These are phyloP conservation scores for Meandrina meandrites DNA, from an alignment of 92 coral and sea anemone species.

Conservation along the genomic window DNA sequence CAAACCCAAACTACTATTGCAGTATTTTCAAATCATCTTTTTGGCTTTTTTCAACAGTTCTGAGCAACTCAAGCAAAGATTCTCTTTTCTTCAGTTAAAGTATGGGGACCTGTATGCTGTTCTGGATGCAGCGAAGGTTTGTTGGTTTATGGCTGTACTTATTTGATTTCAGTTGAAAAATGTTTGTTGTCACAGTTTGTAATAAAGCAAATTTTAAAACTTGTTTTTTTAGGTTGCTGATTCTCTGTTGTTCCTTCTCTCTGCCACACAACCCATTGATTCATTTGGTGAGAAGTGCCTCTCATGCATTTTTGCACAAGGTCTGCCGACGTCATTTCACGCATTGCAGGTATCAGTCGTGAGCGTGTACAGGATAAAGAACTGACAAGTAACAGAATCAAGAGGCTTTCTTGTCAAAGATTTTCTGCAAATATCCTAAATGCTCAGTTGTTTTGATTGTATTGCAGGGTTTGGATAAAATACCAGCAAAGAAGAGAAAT, in stretches of 20 bases:
- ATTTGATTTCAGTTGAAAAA: background rate
- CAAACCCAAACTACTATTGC: too few relatives aligned
- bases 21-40: background rate
- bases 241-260: conserved; percentile 77
- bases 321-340: conserved; percentile 87
- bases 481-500: conserved; percentile 88
- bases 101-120: conserved; percentile 85
- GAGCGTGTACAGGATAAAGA: background rate
- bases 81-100: conserved; percentile 70
- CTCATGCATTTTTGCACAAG: conserved; percentile 95
- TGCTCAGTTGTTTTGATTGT: background rate
- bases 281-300: conserved; percentile 87
- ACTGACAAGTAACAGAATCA: too few relatives aligned
- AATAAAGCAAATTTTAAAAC: background rate
- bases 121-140: conserved; percentile 93
- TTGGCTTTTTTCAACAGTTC: conserved; percentile 52
- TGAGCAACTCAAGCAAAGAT: conserved; percentile 85
- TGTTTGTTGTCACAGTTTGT: background rate
- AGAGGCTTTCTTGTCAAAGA: too few relatives aligned
- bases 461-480: conserved; percentile 73
- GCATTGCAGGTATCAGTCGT: conserved; percentile 72
- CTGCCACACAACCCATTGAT: conserved; percentile 77
- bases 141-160: background rate
- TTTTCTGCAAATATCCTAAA: too few relatives aligned
- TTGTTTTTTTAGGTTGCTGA: conserved; percentile 84